Conservation (phyloP, 2,797 vertebrate genomes). For the Acrossocheilus fasciatus region DNA sequence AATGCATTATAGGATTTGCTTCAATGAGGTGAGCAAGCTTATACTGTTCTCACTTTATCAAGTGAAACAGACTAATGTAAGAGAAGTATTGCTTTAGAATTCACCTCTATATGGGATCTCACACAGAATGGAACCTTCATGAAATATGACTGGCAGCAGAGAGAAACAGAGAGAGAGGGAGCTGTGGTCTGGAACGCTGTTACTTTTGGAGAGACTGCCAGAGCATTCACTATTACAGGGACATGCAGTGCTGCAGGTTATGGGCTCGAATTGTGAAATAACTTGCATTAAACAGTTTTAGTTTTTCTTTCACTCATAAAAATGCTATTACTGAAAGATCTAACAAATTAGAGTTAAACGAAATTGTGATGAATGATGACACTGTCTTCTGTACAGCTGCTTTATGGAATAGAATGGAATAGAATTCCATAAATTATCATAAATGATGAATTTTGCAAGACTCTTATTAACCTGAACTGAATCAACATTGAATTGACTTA, state of each 20-base stretch:
- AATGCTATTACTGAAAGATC: neutral
- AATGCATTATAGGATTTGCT: conserved; percentile 10
- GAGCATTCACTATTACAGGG: neutral
- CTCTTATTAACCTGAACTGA: neutral
- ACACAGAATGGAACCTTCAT: conserved; percentile 3
- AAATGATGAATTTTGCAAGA: neutral
- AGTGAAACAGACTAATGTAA: conserved; percentile 17
- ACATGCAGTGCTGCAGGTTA: neutral
- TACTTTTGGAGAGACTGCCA: conserved; percentile 28
- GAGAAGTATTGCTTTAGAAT: conserved; percentile 17
- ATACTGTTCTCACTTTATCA: conserved; percentile 21
- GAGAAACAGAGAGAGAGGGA: neutral
- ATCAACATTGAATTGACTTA: neutral
- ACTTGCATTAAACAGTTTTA: neutral
- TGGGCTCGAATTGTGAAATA: neutral
- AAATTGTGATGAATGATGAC: neutral
- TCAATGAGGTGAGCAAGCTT: conserved; percentile 12
- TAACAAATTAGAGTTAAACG: neutral
- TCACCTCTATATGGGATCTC: conserved; percentile 8
- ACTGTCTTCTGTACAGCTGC: neutral
- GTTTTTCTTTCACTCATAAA: conserved; percentile 6
- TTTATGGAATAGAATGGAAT: neutral
- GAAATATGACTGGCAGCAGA: conserved; percentile 22
- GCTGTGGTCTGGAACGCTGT: conserved; percentile 23
- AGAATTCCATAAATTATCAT: neutral